Percentiles rank a stretch among this genome's conserved stretches.
phyloP scores from a whole-genome alignment of 2,888 invertebrate species.

The Hanleya hanleyi region DNA sequence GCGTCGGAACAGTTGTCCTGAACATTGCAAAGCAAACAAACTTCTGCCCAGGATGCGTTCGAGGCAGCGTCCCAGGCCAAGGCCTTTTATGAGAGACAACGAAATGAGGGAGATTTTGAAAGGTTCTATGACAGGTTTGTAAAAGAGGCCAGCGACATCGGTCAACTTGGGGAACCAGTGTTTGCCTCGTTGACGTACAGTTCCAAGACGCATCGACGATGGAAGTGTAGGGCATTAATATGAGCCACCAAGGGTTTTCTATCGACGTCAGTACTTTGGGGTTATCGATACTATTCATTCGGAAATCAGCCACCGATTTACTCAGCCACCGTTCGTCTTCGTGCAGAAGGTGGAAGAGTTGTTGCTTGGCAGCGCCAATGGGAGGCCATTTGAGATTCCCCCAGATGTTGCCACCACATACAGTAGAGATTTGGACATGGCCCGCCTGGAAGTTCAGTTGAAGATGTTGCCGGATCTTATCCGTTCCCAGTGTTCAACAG shows the following conservation, averaged over 20 bases:
- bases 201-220: conserved; percentile 18
- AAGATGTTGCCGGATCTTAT: conserved; percentile 16
- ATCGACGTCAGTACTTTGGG: conserved; percentile 22
- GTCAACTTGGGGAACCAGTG: no score
- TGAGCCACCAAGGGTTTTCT: no score
- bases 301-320: no score
- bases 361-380: no score
- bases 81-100: conserved; percentile 17
- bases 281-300: no score
- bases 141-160: background rate
- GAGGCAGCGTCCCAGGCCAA: background rate
- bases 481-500: no score
- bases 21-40: conserved; percentile 26
- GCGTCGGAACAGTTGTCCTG: conserved; percentile 30
- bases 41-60: conserved; percentile 17
- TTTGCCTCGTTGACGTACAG: no score
- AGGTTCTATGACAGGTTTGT: conserved; percentile 12
- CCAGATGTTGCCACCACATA: no score
- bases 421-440: conserved; percentile 14
- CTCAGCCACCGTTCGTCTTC: no score
- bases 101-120: conserved; percentile 21
- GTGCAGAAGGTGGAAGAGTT: no score
- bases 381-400: no score
- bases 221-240: no score
- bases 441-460: conserved; percentile 2